phyloP scores from a whole-genome alignment of 2,888 invertebrate genomes.

The Tinea semifulvella region DNA sequence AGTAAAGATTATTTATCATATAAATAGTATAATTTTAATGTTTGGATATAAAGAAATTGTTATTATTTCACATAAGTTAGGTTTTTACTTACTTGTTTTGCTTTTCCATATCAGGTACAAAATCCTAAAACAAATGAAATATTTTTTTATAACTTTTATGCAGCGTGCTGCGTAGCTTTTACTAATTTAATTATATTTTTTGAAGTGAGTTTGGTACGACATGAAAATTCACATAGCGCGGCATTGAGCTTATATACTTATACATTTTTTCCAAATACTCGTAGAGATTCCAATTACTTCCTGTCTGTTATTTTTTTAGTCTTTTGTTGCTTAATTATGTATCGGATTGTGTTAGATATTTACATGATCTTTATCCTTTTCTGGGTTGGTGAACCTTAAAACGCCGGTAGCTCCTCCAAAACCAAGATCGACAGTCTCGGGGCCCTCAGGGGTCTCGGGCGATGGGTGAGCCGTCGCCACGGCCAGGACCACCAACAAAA shows the following conservation, averaged over 20 bases:
- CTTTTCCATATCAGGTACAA: conserved; percentile 26
- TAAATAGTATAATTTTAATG: not conserved
- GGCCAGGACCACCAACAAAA: conserved; percentile 6
- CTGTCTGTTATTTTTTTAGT: no score
- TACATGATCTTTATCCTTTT: conserved; percentile 8
- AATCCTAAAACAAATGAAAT: conserved; percentile 23
- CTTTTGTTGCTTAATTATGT: no score
- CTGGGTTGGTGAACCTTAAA: not conserved
- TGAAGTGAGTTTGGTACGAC: no score
- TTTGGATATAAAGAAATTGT: not conserved
- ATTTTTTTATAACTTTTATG: no score
- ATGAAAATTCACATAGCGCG: no score
- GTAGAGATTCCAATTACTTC: no score
- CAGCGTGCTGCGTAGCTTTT: no score
- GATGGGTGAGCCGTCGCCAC: conserved; percentile 11
- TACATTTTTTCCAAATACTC: no score
- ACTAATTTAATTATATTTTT: no score
- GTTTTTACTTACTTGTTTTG: conserved; percentile 29
- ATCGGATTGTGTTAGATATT: not conserved
- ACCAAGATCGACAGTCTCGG: not conserved
- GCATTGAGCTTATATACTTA: no score
- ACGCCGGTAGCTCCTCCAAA: not conserved
- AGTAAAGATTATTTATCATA: not conserved
- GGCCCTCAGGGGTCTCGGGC: conserved; percentile 5
- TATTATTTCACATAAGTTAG: not conserved